Evolutionary conservation across 1,140 invertebrate species (phyloP), one percentile per base, ranked within the genome.

Genomic region (Pantala flavescens): DNA sequence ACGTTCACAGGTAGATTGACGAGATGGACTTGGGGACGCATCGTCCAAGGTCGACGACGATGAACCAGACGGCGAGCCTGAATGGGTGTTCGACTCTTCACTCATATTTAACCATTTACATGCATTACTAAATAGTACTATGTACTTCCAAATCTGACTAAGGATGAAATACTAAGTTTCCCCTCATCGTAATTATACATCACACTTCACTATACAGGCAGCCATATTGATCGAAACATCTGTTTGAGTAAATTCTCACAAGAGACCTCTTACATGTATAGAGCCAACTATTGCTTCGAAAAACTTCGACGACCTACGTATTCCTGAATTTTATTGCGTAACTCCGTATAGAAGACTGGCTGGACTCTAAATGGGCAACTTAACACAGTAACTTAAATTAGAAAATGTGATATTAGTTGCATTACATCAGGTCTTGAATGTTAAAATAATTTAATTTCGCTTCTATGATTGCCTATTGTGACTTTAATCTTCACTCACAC

Each of bases 81-180:
- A 28, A 42, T 72, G 71, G 12, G 71, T 28, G 24, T 42, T 28
- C 23, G 71, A 72, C 24, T 72, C 71, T 42, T 72, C 71, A 72
- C 71, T 72, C 71, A 72, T 72, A 72, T 72, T 72, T 72, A 36
- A 72, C 19, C 24, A 28, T 42, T 72, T 42, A n/a, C 71, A 19
- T 28, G n/a, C 24, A 36, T 72, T 36, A n/a, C 23, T 72, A 71
- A 11, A 10, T 11, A 72, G 10, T 16, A 72, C 49, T 21, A 16
- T 63, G n/a, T 19, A 21, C 49, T 63, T 12, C 12, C 49, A 3
- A 19, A 63, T 19, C 49, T 7, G 49, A 63, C 49, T 16, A 63
- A 1, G 49, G 49, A 16, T 7, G 49, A 63, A 63, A 63, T 1
- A 1, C n/a, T 1, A 63, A 3, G 3, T 63, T 63, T 3, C 16